Percentiles rank a stretch among this genome's conserved stretches.
These are phyloP conservation scores for Stigmatopora nigra DNA, from an alignment of 2,113 vertebrate species.

Conservation along the genomic window DNA sequence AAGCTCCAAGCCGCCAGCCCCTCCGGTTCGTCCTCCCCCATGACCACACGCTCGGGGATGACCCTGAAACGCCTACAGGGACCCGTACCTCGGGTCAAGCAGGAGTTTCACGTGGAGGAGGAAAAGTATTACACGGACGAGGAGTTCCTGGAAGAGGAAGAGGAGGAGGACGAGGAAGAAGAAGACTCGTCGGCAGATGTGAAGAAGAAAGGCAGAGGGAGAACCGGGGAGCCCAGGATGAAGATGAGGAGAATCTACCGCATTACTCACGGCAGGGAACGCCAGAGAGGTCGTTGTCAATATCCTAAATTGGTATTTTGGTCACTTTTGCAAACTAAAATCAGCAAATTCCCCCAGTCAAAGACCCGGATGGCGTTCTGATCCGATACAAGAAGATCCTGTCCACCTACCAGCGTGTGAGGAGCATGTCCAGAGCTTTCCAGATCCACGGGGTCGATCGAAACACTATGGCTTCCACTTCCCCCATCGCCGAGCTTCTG, in stretches of 20 bases:
- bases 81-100: slow-evolving; percentile 46
- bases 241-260: slow-evolving; percentile 74
- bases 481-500: slow-evolving; percentile 83
- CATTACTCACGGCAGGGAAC: slow-evolving; percentile 77
- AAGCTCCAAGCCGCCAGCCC: slow-evolving; percentile 52
- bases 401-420: slow-evolving; percentile 80
- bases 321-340: not conserved
- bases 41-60: slow-evolving; percentile 70
- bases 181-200: slow-evolving; percentile 47
- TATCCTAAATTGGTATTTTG: too few relatives aligned
- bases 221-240: slow-evolving; percentile 62
- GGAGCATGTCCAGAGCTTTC: slow-evolving; percentile 87
- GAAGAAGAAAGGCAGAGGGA: slow-evolving; percentile 61
- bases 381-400: slow-evolving; percentile 87
- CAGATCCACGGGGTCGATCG: slow-evolving; percentile 83
- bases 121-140: slow-evolving; percentile 68
- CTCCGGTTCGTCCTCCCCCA: slow-evolving; percentile 53
- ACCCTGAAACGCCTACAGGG: slow-evolving; percentile 51
- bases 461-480: slow-evolving; percentile 85
- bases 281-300: slow-evolving; percentile 70
- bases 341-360: slow-evolving; percentile 55
- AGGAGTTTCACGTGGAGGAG: slow-evolving; percentile 63
- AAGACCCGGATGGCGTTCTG: slow-evolving; percentile 81
- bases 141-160: slow-evolving; percentile 60
- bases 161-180: slow-evolving; percentile 67